These are phyloP conservation scores for Eupristina koningsbergeri DNA, from an alignment of 1,140 invertebrate species.

Conservation along the genomic window DNA sequence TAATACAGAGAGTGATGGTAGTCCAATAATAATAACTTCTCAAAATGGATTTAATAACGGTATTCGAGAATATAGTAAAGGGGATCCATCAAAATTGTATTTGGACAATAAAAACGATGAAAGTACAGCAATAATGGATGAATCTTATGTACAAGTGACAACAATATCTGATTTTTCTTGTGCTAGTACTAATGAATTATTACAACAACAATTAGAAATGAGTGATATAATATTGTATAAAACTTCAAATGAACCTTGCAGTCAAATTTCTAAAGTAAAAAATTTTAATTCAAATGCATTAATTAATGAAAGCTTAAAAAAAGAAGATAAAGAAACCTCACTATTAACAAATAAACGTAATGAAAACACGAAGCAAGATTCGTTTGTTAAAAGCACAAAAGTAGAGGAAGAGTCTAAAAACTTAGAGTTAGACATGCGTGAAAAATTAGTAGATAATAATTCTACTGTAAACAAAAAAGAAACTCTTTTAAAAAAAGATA, in stretches of 20 bases:
- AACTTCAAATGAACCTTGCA: conserved; percentile 71
- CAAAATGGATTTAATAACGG: conserved; percentile 59
- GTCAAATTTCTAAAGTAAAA: conserved; percentile 69
- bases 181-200: conserved; percentile 56
- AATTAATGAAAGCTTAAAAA: conserved; percentile 57
- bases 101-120: conserved; percentile 69
- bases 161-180: conserved; percentile 64
- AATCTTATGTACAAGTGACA: conserved; percentile 63
- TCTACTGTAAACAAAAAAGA: not conserved
- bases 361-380: conserved; percentile 8
- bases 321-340: conserved; percentile 53
- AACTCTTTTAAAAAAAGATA: conserved; percentile 6
- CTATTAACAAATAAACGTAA: conserved; percentile 30
- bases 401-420: conserved; percentile 31
- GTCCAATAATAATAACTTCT: conserved; percentile 72
- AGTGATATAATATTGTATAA: conserved; percentile 67
- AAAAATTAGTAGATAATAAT: conserved; percentile 33
- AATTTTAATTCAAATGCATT: conserved; percentile 62
- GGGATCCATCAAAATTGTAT: conserved; percentile 73
- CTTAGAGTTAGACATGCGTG: not conserved
- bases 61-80: conserved; percentile 72
- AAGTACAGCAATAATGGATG: conserved; percentile 58
- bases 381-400: not conserved
- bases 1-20: conserved; percentile 74
- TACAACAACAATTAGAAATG: conserved; percentile 65